Conservation (phyloP, 2,113 vertebrate species). For the Siniperca knerii region DNA sequence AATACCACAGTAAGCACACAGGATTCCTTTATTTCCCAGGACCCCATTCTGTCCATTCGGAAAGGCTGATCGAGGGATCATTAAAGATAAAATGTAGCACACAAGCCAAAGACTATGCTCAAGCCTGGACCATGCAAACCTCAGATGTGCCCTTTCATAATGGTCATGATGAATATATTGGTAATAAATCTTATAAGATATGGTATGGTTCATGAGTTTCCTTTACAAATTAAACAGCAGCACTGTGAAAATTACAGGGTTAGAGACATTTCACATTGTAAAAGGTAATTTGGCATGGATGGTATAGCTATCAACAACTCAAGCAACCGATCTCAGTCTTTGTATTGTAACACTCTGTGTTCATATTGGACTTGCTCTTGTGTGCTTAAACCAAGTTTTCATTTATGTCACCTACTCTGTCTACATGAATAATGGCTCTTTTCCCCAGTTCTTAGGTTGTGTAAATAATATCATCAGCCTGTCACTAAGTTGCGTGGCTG, state of each 20-base stretch:
- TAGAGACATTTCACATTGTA: neutral
- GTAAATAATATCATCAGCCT: constrained; percentile 28
- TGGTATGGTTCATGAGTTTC: neutral
- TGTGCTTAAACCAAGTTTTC: constrained; percentile 2
- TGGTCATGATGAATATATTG: constrained; percentile 17
- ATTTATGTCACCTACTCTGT: constrained; percentile 10
- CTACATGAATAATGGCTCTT: constrained; percentile 23
- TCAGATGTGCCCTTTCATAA: constrained; percentile 6
- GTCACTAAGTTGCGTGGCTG: constrained; percentile 7
- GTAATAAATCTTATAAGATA: constrained; percentile 18
- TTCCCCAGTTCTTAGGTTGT: constrained; percentile 31
- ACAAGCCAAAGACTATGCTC: constrained; percentile 8
- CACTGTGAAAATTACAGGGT: neutral
- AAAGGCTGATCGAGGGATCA: constrained; percentile 40
- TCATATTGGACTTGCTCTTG: neutral
- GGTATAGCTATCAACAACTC: constrained; percentile 15
- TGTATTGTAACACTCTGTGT: constrained; percentile 27
- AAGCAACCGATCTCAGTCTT: constrained; percentile 1
- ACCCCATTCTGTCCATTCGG: constrained; percentile 52
- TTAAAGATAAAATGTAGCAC: constrained; percentile 30
- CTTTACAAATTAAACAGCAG: constrained; percentile 9
- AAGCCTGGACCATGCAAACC: constrained; percentile 10
- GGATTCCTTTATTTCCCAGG: constrained; percentile 60
- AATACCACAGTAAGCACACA: constrained; percentile 57
- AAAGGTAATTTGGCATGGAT: constrained; percentile 7